Evolutionary conservation across 2,797 vertebrate genomes (phyloP).

Genomic region (Anableps anableps): DNA sequence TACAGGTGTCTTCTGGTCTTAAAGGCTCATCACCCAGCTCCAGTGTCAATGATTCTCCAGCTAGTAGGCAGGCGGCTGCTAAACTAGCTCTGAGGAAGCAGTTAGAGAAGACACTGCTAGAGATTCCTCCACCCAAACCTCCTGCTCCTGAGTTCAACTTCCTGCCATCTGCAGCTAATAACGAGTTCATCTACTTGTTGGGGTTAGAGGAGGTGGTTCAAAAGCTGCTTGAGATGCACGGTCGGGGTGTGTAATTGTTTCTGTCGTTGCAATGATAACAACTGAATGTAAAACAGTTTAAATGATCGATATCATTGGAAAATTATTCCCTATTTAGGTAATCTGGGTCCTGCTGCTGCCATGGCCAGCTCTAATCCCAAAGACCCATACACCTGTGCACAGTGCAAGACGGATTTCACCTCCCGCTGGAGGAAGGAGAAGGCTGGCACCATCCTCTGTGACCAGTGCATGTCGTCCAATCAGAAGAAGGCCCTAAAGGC

Average conservation of each 20-base stretch:
- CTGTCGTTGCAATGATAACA: neutral
- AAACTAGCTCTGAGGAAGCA: slow-evolving; percentile 96
- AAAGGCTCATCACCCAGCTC: slow-evolving; percentile 87
- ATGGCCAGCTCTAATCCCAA: slow-evolving; percentile 78
- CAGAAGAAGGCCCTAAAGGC: slow-evolving; percentile 96
- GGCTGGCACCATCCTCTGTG: slow-evolving; percentile 91
- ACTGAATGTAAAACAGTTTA: neutral
- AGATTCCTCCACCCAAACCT: slow-evolving; percentile 97
- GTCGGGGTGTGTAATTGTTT: slow-evolving; percentile 79
- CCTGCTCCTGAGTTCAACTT: slow-evolving; percentile 95
- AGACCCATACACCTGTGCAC: slow-evolving; percentile 92
- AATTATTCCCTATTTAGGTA: slow-evolving; percentile 73
- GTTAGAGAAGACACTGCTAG: slow-evolving; percentile 95
- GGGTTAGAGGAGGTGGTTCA: slow-evolving; percentile 98
- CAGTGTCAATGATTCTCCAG: slow-evolving; percentile 87
- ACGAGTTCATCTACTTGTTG: slow-evolving; percentile 98
- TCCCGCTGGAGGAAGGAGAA: slow-evolving; percentile 98
- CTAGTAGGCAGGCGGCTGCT: slow-evolving; percentile 93
- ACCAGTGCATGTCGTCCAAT: slow-evolving; percentile 97
- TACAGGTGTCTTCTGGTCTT: slow-evolving; percentile 87
- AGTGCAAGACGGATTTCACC: slow-evolving; percentile 99
- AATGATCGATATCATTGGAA: neutral
- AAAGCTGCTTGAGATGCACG: slow-evolving; percentile 94
- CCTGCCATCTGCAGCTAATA: slow-evolving; percentile 96
- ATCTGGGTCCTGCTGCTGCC: slow-evolving; percentile 70